These are phyloP conservation scores for Cervus canadensis DNA, from an alignment of 2,113 vertebrate genomes.

Conservation along the genomic window DNA sequence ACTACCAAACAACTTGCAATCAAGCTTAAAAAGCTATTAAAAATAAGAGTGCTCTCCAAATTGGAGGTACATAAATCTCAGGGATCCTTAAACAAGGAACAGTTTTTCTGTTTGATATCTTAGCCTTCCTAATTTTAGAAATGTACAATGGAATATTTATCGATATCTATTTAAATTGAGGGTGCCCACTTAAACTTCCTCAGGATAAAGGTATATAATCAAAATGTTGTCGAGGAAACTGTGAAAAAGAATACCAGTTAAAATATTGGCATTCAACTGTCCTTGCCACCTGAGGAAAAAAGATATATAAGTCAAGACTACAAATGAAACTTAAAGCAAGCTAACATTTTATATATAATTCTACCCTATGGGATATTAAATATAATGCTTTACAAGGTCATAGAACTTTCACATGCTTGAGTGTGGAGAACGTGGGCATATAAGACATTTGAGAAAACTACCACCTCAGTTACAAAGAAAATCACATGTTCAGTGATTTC, in stretches of 20 bases:
- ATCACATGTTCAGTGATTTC: neutral
- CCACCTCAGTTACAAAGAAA: neutral
- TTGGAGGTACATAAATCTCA: neutral
- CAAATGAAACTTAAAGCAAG: neutral
- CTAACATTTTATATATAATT: slow-evolving; percentile 17
- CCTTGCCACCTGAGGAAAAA: neutral
- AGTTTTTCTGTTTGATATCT: neutral
- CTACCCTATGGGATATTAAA: neutral
- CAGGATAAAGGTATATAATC: neutral
- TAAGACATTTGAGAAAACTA: neutral
- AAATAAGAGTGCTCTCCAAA: neutral
- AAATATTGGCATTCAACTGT: neutral
- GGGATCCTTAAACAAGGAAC: neutral
- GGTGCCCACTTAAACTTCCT: neutral
- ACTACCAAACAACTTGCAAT: neutral
- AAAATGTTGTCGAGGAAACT: neutral
- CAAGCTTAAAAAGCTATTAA: neutral
- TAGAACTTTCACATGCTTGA: neutral
- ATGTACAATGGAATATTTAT: neutral
- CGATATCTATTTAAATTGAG: neutral
- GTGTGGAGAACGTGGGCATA: neutral
- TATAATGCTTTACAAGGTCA: neutral
- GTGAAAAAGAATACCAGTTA: neutral
- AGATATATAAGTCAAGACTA: slow-evolving; percentile 10
- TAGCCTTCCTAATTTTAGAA: neutral